A percentile compares a stretch with the other conserved stretches of the same genome.
phyloP scores from a whole-genome alignment of 2,888 invertebrate genomes.

The Saturnia pavonia region DNA sequence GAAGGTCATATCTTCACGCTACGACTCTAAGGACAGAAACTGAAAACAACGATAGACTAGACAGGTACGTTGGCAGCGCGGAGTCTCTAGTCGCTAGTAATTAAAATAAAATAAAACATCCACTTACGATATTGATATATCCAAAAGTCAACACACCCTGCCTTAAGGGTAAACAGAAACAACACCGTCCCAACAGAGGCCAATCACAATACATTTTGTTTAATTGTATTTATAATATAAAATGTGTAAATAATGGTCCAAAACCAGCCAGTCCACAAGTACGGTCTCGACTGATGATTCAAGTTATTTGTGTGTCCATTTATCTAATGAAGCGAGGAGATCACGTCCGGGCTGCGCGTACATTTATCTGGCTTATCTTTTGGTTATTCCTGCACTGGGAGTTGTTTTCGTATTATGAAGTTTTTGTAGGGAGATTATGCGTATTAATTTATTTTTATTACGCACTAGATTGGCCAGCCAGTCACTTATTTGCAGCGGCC shows the following conservation, averaged over 20 bases:
- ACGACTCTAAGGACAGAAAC: too few relatives aligned
- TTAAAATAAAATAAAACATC: too few relatives aligned
- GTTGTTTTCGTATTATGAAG: not conserved
- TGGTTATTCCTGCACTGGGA: not conserved
- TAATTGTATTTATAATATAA: not conserved
- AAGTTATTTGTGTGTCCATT: conserved; percentile 15
- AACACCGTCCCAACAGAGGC: conserved; percentile 54
- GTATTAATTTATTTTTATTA: too few relatives aligned
- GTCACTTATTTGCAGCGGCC: too few relatives aligned
- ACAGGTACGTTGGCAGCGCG: too few relatives aligned
- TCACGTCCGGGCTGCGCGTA: conserved; percentile 14
- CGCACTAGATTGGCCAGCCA: too few relatives aligned
- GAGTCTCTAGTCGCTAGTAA: too few relatives aligned
- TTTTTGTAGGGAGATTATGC: not conserved
- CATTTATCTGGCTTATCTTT: conserved; percentile 1
- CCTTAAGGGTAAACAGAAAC: conserved; percentile 66
- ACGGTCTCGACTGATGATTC: conserved; percentile 12
- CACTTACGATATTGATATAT: conserved; percentile 64
- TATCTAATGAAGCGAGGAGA: conserved; percentile 12
- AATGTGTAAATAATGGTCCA: not conserved
- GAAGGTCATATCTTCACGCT: too few relatives aligned
- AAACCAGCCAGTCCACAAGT: not conserved
- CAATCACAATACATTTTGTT: conserved; percentile 64
- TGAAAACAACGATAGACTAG: too few relatives aligned
- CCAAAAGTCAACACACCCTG: conserved; percentile 60